Base-by-base conservation (phyloP, 2,888 invertebrate genomes). In the Caprella mutica region DNA sequence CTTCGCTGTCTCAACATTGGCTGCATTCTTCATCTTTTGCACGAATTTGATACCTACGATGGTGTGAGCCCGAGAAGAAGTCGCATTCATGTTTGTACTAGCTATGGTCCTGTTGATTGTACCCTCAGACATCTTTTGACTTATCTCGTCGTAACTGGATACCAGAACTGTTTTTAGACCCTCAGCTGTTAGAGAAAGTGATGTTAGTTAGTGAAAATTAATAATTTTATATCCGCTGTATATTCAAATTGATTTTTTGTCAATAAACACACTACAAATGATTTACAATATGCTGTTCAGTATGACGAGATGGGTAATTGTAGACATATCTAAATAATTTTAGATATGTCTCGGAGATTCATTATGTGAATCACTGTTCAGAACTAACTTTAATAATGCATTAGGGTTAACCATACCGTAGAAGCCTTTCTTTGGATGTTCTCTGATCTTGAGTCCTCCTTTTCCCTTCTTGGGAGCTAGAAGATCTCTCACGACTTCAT, bases 71-170 rank as follows among this genome's bases (percentile, higher is more conserved):
- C 78, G 73, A 57, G 72, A 69, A 68, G 77, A 77, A 4, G 77
- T 78, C 30, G 76, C 77, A 69, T 79, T 79, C 77, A 79, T 77
- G 66, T 77, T 76, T 17, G 78, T 79, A 6, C 77, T 73, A 5
- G 77, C 77, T 33, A 79, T 76, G 29, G 78, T 77, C 53, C 78
- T 69, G 68, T 77, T 77, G 33, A 72, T 70, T 2, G 77, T 77
- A 2, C 79, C 79, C 67, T 77, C 77, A 24, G 76, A 75, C 67
- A 78, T 76, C 61, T 74, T 74, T 33, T 71, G 70, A 59, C 75
- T 74, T 38, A 79, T 76, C 46, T 77, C 77, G n/a, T 69, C 67
- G 65, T 74, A 74, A 62, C 70, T 74, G 17, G 69, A 70, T 5
- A 76, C 76, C 43, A 75, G 69, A 9, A 69, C 68, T n/a, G 69